Conservation (phyloP, 2,888 invertebrate genomes). For the Xiphydria camelus region DNA sequence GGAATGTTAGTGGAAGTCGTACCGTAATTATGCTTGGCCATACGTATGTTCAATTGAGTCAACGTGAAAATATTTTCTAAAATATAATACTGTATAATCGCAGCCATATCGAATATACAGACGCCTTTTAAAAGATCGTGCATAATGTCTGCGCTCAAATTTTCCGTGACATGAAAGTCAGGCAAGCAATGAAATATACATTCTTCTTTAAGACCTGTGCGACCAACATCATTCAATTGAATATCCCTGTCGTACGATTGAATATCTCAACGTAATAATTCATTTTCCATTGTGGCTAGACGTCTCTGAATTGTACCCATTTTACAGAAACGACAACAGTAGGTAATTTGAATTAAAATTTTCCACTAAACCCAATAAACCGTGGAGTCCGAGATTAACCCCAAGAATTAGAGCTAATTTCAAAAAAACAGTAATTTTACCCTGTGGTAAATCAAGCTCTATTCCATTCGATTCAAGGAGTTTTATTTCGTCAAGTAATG, state of each 20-base stretch:
- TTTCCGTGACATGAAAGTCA: conserved; percentile 12
- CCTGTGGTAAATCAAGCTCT: conserved; percentile 8
- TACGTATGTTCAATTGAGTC: conserved; percentile 1
- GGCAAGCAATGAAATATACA: conserved; percentile 15
- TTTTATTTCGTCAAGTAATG: conserved; percentile 18
- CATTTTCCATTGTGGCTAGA: conserved; percentile 11
- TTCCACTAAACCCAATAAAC: conserved; percentile 21
- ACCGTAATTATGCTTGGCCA: conserved; percentile 4
- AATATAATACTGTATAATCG: too few relatives aligned
- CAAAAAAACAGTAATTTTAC: conserved; percentile 13
- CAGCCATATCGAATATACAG: too few relatives aligned
- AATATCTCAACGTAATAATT: conserved; percentile 4
- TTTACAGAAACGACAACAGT: conserved; percentile 22
- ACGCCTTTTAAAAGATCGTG: too few relatives aligned
- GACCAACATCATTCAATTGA: too few relatives aligned
- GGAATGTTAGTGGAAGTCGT: conserved; percentile 1
- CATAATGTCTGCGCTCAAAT: too few relatives aligned
- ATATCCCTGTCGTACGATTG: conserved; percentile 11
- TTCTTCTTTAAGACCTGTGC: conserved; percentile 15
- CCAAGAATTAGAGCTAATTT: conserved; percentile 17
- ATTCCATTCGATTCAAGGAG: conserved; percentile 16
- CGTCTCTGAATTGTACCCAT: conserved; percentile 13
- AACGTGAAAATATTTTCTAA: conserved; percentile 11
- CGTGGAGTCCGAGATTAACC: conserved; percentile 22
- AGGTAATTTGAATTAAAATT: conserved; percentile 18